These are phyloP conservation scores for Loris lydekkerianus DNA, from an alignment of 2,797 vertebrate species.

Conservation along the genomic window DNA sequence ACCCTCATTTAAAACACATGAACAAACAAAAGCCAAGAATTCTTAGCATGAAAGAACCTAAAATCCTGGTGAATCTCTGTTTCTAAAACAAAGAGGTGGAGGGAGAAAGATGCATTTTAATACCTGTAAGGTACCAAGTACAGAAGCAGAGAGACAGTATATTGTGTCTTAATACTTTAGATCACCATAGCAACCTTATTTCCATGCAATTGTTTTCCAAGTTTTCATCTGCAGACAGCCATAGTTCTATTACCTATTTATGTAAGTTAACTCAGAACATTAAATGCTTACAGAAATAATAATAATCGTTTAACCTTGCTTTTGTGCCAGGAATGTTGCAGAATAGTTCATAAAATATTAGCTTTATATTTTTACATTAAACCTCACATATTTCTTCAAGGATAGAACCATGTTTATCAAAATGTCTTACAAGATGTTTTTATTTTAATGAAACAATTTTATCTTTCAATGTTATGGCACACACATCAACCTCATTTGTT, in stretches of 20 bases:
- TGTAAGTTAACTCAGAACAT: not conserved
- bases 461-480: not conserved
- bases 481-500: not conserved
- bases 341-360: not conserved
- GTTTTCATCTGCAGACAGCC: constrained; percentile 16
- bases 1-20: not conserved
- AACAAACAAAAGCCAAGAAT: not conserved
- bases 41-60: not conserved
- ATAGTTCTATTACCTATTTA: not conserved
- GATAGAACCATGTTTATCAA: not conserved
- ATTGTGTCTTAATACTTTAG: not conserved
- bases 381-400: not conserved
- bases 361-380: not conserved
- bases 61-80: not conserved
- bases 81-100: not conserved
- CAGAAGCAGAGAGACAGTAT: not conserved
- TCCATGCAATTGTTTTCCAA: not conserved
- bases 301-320: not conserved
- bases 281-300: constrained; percentile 1
- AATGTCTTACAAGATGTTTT: not conserved
- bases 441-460: not conserved
- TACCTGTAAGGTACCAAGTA: constrained; percentile 2
- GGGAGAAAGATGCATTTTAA: not conserved
- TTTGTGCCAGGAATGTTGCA: not conserved
- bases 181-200: not conserved